A percentile compares a stretch with the other conserved stretches of the same genome.
phyloP scores from a whole-genome alignment of 2,888 invertebrate genomes.

The Augiades crinisus region DNA sequence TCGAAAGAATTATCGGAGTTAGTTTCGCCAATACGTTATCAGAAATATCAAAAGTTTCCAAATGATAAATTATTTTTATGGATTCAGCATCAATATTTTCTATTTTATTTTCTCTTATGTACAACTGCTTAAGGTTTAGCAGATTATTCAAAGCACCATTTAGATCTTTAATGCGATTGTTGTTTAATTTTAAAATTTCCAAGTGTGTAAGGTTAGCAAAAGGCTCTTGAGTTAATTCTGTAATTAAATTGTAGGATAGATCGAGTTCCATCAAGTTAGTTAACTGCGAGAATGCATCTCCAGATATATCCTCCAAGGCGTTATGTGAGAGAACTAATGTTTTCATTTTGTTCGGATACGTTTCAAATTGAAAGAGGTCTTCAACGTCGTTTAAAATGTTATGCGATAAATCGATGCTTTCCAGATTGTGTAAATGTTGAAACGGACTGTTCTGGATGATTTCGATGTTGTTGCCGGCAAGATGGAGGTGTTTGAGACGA shows the following conservation, averaged over 20 bases:
- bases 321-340: conserved; percentile 54
- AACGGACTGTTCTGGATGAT: conserved; percentile 50
- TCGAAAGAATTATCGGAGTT: conserved; percentile 52
- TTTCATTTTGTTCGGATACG: conserved; percentile 47
- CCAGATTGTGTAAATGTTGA: conserved; percentile 45
- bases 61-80: conserved; percentile 57
- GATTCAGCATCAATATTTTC: conserved; percentile 55
- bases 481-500: conserved; percentile 46
- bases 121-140: conserved; percentile 56
- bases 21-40: conserved; percentile 53
- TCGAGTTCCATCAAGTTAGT: conserved; percentile 56
- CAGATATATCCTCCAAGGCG: conserved; percentile 45
- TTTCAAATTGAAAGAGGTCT: conserved; percentile 54
- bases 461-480: conserved; percentile 48
- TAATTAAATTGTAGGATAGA: conserved; percentile 55
- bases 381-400: conserved; percentile 51
- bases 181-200: conserved; percentile 50
- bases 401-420: conserved; percentile 53
- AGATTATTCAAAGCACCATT: conserved; percentile 66
- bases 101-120: conserved; percentile 55
- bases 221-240: conserved; percentile 54
- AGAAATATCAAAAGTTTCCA: conserved; percentile 68
- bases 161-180: conserved; percentile 60
- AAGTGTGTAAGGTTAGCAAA: conserved; percentile 58
- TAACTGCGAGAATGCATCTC: conserved; percentile 51